Evolutionary conservation across 2,113 vertebrate genomes (phyloP).

Genomic region (Callaeas wilsoni): DNA sequence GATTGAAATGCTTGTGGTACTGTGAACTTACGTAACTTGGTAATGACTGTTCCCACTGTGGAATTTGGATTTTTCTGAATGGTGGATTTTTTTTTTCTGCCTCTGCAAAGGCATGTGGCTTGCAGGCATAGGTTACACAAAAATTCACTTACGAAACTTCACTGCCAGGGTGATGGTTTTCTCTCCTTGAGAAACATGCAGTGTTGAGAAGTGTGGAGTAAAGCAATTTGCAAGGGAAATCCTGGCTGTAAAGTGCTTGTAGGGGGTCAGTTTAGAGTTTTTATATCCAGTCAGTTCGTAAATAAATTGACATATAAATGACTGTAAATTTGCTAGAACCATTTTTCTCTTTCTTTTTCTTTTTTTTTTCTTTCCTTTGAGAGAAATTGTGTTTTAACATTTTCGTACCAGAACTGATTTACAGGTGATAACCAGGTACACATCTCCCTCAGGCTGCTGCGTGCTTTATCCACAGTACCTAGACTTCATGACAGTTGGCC

Average conservation of each 20-base stretch:
- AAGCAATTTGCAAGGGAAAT: not conserved
- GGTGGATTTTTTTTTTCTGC: not conserved
- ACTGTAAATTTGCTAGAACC: not conserved
- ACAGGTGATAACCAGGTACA: accelerated
- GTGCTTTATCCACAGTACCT: not conserved
- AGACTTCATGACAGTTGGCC: not conserved
- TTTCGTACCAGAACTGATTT: not conserved
- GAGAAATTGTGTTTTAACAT: not conserved
- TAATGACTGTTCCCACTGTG: not conserved
- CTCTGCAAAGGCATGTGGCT: not conserved
- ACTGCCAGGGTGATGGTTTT: not conserved
- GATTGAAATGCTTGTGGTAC: not conserved
- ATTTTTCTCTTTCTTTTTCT: not conserved
- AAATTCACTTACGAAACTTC: not conserved
- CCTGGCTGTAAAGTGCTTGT: not conserved
- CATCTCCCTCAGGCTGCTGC: not conserved
- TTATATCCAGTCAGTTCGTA: not conserved
- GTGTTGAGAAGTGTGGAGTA: not conserved
- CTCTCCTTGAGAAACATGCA: not conserved
- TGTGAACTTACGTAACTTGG: not conserved
- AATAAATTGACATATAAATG: not conserved
- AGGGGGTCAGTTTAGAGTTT: not conserved
- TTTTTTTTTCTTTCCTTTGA: not conserved
- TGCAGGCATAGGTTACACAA: not conserved
- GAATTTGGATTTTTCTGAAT: not conserved